Base-by-base conservation (phyloP, 1,140 invertebrate genomes). In the Octopus bimaculoides region DNA sequence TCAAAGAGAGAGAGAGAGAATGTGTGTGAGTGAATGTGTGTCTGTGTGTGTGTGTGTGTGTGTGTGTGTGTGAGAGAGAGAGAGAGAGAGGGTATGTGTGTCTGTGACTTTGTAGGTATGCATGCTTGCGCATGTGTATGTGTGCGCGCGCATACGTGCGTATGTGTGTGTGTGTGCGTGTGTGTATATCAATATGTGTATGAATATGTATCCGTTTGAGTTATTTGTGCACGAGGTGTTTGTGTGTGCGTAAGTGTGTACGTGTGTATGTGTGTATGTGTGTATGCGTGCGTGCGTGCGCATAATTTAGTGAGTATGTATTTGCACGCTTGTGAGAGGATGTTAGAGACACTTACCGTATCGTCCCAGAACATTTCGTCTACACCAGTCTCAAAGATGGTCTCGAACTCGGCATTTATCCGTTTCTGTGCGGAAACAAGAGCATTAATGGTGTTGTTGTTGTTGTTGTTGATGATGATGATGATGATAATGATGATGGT, bases 301-400 rank as follows among this genome's bases (percentile, higher is more conserved):
- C 17, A 17, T 61, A 17, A 12, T 9, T 61, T 9, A 12, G 56
- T 61, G 56, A 12, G 56, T 61, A 17, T 61, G 56, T 61, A 4
- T 3, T 9, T 61, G 56, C 1, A 2, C 17, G 56, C 4, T 9
- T 61, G 56, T 61, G 56, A 12, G 56, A 12, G 56, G 1, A 17
- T 61, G 56, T 61, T 9, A 12, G 56, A 4, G 7, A 53, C 14
- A 76, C 87, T 85, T 85, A 90, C 89, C n/a, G 87, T 88, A 78
- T 90, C 89, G 82, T 90, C 89, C 89, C 89, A 90, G 5, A 87
- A 88, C 89, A 90, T 89, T 82, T 90, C 89, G 85, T 90, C 89
- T 1, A 90, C 89, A 9, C 89, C 89, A n/a, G 89, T 90, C 81
- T 90, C 89, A 86, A 90, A 90, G 79, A 89, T 84, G 14, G 86